Evolutionary conservation across 2,888 invertebrate genomes (phyloP).

Genomic region (Tipula confusa): DNA sequence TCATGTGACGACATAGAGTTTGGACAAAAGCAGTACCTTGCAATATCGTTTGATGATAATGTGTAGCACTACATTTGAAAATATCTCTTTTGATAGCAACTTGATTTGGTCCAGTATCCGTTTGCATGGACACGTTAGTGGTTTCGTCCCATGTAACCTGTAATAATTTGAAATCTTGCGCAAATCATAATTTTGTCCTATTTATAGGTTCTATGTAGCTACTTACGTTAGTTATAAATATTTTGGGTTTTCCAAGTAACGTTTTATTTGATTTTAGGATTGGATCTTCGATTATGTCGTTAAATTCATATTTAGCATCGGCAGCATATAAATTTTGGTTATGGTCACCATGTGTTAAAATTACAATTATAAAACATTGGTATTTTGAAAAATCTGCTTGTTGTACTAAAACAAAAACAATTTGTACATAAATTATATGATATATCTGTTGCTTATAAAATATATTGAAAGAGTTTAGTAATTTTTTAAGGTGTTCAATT

Average conservation of each 20-base stretch:
- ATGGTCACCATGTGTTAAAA: constrained; percentile 45
- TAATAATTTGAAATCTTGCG: neutral
- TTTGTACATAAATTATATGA: no score
- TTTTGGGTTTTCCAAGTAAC: constrained; percentile 44
- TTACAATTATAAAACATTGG: constrained; percentile 44
- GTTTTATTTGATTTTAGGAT: constrained; percentile 42
- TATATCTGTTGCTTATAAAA: no score
- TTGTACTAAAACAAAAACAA: constrained; percentile 40
- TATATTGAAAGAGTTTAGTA: no score
- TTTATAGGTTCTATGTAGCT: constrained; percentile 34
- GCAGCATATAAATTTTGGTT: constrained; percentile 42
- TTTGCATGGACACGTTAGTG: neutral
- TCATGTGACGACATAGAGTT: neutral
- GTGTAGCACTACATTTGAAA: neutral
- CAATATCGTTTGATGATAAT: neutral
- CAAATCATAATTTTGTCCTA: no score
- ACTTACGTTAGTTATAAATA: constrained; percentile 48
- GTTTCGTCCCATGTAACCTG: neutral
- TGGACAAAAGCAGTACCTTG: neutral
- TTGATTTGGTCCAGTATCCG: neutral
- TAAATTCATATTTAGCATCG: constrained; percentile 43
- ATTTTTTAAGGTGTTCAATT: no score
- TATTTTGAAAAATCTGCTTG: constrained; percentile 41
- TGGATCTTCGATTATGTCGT: constrained; percentile 45
- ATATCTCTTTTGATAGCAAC: constrained; percentile 34